These are phyloP conservation scores for Anguilla pacifica DNA, from an alignment of 2,797 vertebrate species.

Conservation along the genomic window DNA sequence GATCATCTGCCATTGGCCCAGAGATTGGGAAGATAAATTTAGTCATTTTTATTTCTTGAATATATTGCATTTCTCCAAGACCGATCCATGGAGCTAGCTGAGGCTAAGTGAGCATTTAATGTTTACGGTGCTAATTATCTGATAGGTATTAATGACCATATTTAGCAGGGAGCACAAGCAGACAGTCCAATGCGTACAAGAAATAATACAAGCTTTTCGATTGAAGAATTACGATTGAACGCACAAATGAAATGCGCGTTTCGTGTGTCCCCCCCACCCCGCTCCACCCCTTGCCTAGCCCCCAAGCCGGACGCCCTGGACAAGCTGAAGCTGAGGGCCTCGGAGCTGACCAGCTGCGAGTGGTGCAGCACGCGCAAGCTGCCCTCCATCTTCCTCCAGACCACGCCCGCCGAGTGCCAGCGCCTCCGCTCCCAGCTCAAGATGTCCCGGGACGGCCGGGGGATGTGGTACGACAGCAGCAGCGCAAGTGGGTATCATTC, in stretches of 20 bases:
- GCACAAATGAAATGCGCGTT: background rate
- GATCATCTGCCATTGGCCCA: background rate
- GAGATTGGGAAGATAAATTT: background rate
- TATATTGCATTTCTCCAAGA: too few species aligned
- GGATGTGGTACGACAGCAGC: conserved; percentile 84
- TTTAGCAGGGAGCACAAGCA: background rate
- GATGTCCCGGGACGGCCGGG: conserved; percentile 77
- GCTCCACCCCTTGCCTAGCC: conserved; percentile 41
- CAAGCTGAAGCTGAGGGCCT: conserved; percentile 79
- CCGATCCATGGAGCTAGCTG: background rate
- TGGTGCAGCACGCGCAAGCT: conserved; percentile 92
- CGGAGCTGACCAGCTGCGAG: conserved; percentile 90
- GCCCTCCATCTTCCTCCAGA: conserved; percentile 92
- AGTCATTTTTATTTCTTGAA: too few species aligned
- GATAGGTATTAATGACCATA: background rate
- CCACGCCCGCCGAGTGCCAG: conserved; percentile 74
- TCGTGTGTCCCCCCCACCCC: background rate
- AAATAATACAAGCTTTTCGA: background rate
- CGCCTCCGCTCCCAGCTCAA: conserved; percentile 82
- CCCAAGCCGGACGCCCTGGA: conserved; percentile 53
- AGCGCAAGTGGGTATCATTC: conserved; percentile 75
- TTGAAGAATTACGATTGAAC: background rate
- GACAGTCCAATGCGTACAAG: background rate
- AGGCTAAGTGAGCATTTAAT: background rate
- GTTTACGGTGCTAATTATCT: background rate